Base-by-base conservation (phyloP, 2,888 invertebrate genomes). In the Polymixis lichenea region DNA sequence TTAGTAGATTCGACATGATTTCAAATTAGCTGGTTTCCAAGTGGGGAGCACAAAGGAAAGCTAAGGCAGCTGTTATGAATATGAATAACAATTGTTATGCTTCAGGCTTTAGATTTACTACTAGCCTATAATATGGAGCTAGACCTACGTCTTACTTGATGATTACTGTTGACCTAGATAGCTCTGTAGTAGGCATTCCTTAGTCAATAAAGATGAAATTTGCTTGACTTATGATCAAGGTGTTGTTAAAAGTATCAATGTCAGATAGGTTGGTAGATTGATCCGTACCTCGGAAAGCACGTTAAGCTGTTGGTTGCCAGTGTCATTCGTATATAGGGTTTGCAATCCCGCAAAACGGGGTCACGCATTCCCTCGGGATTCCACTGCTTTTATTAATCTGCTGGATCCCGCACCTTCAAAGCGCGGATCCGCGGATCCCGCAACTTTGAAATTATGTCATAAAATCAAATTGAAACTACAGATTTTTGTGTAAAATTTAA, bases 61-160 rank as follows among this genome's bases (percentile, higher is more conserved):
- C 25, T 51, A 17, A 46, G 22, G 51, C n/a, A 66, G 46, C 49
- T 38, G 71, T 71, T 80, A 46, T 83, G 53, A 83, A 83, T 83
- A 71, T n/a, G n/a, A n/a, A 64, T 82, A 80, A 67, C 38, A 66
- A 70, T 49, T 53, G 46, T 58, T 53, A 25, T n/a, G 51, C 25
- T 25, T 49, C 22, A n/a, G 17, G 19, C 46, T 70, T n/a, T 38
- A 58, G 56, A 58, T 56, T 66, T 56, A 72, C 19, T 53, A 67
- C 19, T 53, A 64, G 17, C 11, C 49, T 66, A 13, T 51, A 60
- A 53, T 60, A 60, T 53, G 58, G 1, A 60, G n/a, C 17, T 61
- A 25, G 2, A 65, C 13, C 43, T 77, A 28, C 60, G 66, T 32
- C 49, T 66, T 19, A 43, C 58, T 77, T 49, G 43, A 25, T 60